These are phyloP conservation scores for Empidonax alnorum DNA, from an alignment of 2,113 vertebrate genomes.

Conservation along the genomic window DNA sequence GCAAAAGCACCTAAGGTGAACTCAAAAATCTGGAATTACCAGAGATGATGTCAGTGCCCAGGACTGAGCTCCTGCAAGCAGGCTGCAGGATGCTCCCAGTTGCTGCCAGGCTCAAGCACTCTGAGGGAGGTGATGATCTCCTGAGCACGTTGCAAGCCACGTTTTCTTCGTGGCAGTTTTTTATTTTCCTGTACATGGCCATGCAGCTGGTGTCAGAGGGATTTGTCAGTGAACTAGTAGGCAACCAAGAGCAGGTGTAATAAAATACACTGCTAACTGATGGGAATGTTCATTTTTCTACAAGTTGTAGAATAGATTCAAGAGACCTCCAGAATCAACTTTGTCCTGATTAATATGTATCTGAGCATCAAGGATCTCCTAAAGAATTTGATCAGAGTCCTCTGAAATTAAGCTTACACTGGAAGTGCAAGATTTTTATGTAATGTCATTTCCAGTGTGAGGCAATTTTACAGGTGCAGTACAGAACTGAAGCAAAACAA, in stretches of 20 bases:
- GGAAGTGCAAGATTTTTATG: not conserved
- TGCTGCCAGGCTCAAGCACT: not conserved
- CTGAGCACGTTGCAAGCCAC: not conserved
- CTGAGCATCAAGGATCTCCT: not conserved
- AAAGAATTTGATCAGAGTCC: not conserved
- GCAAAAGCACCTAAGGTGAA: not conserved
- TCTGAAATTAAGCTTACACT: not conserved
- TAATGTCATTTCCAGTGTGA: not conserved
- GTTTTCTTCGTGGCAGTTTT: not conserved
- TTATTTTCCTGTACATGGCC: not conserved
- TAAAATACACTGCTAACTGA: not conserved
- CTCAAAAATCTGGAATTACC: not conserved
- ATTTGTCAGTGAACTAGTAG: fast-evolving
- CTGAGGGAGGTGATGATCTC: not conserved
- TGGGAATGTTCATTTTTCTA: not conserved
- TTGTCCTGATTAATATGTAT: not conserved
- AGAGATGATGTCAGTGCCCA: not conserved
- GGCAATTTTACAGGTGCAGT: not conserved
- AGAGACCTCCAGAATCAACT: not conserved
- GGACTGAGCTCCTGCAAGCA: not conserved
- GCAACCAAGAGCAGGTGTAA: not conserved
- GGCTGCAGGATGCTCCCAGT: not conserved
- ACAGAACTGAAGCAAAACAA: not conserved
- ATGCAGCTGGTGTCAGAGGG: not conserved
- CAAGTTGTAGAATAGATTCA: not conserved